These are phyloP conservation scores for Clepsis dumicolana DNA, from an alignment of 2,888 invertebrate genomes.

Conservation along the genomic window DNA sequence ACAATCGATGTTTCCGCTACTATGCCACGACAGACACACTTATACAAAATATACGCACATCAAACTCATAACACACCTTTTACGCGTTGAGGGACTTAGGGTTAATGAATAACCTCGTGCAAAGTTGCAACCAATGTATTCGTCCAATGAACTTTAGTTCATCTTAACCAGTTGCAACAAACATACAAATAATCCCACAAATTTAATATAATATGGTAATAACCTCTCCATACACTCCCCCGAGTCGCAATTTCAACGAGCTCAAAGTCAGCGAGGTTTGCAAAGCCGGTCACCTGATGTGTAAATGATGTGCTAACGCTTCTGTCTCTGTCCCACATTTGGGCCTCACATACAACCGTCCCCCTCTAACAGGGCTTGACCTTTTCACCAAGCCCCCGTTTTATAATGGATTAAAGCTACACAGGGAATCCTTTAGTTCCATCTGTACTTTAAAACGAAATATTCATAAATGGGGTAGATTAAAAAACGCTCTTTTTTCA, in stretches of 20 bases:
- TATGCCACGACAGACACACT: too few relatives aligned
- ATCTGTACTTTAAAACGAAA: conserved; percentile 48
- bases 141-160: too few relatives aligned
- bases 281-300: conserved; percentile 72
- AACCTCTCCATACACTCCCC: conserved; percentile 51
- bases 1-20: too few relatives aligned
- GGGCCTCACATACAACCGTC: conserved; percentile 41
- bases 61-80: too few relatives aligned
- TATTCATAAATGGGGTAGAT: conserved; percentile 33
- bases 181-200: neutral
- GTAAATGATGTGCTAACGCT: conserved; percentile 69
- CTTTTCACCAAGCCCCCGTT: conserved; percentile 47
- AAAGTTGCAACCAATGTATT: too few relatives aligned
- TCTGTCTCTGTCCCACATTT: conserved; percentile 46
- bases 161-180: too few relatives aligned
- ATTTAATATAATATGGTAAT: conserved; percentile 7
- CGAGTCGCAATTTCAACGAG: conserved; percentile 67
- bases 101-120: too few relatives aligned
- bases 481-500: conserved; percentile 24
- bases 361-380: conserved; percentile 46
- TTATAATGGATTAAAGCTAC: conserved; percentile 56
- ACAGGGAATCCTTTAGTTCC: conserved; percentile 59
- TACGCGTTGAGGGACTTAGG: too few relatives aligned
- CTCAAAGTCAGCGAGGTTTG: conserved; percentile 61
- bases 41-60: too few relatives aligned